phyloP scores from a whole-genome alignment of 2,888 invertebrate genomes.

The Liopterus haemorrhoidalis region DNA sequence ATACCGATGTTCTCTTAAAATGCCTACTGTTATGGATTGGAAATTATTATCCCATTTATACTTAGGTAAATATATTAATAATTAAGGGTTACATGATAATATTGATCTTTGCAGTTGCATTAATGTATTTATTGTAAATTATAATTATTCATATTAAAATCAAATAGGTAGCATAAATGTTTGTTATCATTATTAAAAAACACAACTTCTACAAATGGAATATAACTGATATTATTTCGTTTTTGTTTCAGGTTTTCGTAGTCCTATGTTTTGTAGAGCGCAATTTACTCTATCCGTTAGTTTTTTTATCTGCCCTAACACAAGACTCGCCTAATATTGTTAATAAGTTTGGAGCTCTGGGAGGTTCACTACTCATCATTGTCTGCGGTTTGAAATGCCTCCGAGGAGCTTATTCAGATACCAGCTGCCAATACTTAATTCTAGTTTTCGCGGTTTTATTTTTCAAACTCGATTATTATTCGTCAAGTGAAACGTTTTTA shows the following conservation, averaged over 20 bases:
- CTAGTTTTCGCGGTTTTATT: slow-evolving; percentile 84
- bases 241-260: slow-evolving; percentile 62
- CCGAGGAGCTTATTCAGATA: slow-evolving; percentile 84
- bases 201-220: no score
- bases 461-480: slow-evolving; percentile 75
- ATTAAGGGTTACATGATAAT: no score
- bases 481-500: slow-evolving; percentile 79
- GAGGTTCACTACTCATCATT: slow-evolving; percentile 77
- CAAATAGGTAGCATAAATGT: no score
- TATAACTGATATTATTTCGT: no score
- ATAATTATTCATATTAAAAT: no score
- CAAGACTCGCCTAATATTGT: slow-evolving; percentile 74
- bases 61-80: no score
- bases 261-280: slow-evolving; percentile 86
- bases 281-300: slow-evolving; percentile 84
- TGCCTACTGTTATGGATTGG: no score
- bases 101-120: no score
- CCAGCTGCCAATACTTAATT: slow-evolving; percentile 86
- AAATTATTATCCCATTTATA: no score
- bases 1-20: no score
- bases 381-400: slow-evolving; percentile 85
- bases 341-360: slow-evolving; percentile 68
- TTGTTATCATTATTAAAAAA: no score
- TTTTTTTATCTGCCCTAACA: slow-evolving; percentile 84
- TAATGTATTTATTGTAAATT: no score